Conservation (phyloP, 1,140 invertebrate species). For the Cydia pomonella region DNA sequence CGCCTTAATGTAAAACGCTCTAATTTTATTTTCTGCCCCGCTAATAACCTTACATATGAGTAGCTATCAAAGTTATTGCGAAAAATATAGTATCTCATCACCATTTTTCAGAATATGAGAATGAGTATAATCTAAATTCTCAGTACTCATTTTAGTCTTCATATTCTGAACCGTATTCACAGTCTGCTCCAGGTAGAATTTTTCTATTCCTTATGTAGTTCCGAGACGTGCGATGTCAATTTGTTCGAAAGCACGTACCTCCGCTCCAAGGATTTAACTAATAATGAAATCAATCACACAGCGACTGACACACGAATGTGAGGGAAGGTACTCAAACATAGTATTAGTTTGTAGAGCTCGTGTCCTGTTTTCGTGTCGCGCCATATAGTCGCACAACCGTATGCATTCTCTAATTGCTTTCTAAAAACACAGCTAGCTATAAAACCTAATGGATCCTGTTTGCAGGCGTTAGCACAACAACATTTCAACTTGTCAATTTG, state of each 20-base stretch:
- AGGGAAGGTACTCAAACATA: background rate
- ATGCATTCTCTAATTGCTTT: conserved; percentile 5
- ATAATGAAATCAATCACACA: background rate
- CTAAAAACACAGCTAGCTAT: conserved; percentile 23
- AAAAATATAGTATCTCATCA: conserved; percentile 25
- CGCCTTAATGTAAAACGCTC: conserved; percentile 53
- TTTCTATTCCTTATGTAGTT: background rate
- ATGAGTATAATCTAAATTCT: background rate
- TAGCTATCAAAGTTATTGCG: conserved; percentile 34
- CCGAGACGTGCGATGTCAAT: background rate
- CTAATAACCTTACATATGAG: background rate
- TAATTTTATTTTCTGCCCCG: conserved; percentile 48
- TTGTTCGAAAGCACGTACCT: background rate
- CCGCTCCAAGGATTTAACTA: background rate
- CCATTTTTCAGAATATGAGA: background rate
- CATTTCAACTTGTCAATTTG: conserved; percentile 54
- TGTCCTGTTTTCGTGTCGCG: conserved; percentile 13
- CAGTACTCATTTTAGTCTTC: too few relatives aligned
- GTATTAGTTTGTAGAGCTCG: background rate
- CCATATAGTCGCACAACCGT: background rate
- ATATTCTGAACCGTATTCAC: too few relatives aligned
- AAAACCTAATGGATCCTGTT: conserved; percentile 32
- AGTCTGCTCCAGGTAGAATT: background rate
- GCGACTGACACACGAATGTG: background rate
- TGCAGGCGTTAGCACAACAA: conserved; percentile 33